Base-by-base conservation (phyloP, 2,888 invertebrate genomes). In the Cecidostiba fungosa region DNA sequence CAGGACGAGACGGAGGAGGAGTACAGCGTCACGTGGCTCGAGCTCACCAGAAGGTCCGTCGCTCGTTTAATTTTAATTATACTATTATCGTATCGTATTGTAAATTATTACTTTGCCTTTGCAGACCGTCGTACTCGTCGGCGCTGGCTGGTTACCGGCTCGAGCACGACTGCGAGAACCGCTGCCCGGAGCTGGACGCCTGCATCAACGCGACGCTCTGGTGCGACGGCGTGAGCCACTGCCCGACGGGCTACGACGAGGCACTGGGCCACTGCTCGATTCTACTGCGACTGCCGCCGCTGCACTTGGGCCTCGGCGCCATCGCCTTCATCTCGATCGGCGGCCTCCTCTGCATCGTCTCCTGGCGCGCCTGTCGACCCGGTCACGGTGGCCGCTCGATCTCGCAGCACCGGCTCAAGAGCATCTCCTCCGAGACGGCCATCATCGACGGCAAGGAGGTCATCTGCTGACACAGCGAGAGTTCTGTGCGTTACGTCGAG, bases 391-490 rank as follows among this genome's bases (percentile, higher is more conserved):
- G 96, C 77, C 95, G 97, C 23, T 97, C 97, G 19, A 96, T 97
- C 84, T 94, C 97, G 47, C 97, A 97, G 92, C 97, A 97, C 89
- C 95, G 97, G 6, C 95, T 97, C 87, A 97, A 97, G 92, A 97
- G 97, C 89, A 94, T 97, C 79, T 97, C 97, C 85, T 96, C 96
- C 43, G 97, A 97, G 94, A 97, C 97, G 88, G 97, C 97, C 88
- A 97, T 97, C 88, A 96, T 97, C 91, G 97, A 97, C 90, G 97
- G 97, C 91, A 97, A 97, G 94, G 97, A 97, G 94, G 97, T 97
- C 94, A 97, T 97, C 95, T 97, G 97, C 97, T 98, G 98, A 98
- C 97, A 97, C 95, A 97, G 96, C 96, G 97, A 97, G 96, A 97
- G 97, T 97, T 97, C 97, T 96, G 97, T 97, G 94, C 97, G 97